A percentile compares a stretch with the other conserved stretches of the same genome.
Evolutionary conservation across 2,888 invertebrate species (phyloP).

Genomic region (Eupithecia exiguata): DNA sequence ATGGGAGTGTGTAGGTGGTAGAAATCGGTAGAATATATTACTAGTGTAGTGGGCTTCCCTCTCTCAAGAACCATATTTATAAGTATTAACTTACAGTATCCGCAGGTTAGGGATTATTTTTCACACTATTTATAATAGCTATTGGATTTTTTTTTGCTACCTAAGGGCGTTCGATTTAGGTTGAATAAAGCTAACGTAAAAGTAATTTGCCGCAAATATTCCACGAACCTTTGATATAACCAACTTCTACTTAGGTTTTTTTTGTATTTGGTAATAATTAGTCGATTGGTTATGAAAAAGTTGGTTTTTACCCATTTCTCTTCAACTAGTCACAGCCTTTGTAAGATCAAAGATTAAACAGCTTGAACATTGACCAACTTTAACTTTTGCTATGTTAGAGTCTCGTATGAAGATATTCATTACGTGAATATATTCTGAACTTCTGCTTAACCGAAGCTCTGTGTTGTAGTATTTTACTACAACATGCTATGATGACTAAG

Average conservation of each 20-base stretch:
- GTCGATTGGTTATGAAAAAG: too few species aligned
- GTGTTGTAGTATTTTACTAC: not conserved
- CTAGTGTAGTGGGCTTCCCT: not conserved
- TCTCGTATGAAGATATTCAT: not conserved
- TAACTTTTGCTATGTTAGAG: not conserved
- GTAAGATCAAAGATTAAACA: not conserved
- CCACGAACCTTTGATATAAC: too few species aligned
- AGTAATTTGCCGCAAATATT: too few species aligned
- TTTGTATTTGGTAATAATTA: too few species aligned
- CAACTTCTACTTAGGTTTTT: too few species aligned
- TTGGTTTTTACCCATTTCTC: not conserved
- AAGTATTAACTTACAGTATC: not conserved
- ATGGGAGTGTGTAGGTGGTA: slow-evolving; percentile 2
- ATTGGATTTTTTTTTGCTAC: too few species aligned
- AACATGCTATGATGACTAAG: not conserved
- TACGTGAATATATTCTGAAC: not conserved
- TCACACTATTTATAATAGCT: not conserved
- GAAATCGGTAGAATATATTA: not conserved
- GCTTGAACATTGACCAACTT: not conserved
- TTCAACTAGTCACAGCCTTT: not conserved
- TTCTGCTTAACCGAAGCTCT: not conserved
- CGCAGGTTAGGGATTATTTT: not conserved
- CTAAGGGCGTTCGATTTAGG: too few species aligned
- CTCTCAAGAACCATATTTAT: not conserved
- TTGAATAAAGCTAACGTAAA: too few species aligned